Conservation (phyloP, 2,113 vertebrate species). For the Scatophagus argus region DNA sequence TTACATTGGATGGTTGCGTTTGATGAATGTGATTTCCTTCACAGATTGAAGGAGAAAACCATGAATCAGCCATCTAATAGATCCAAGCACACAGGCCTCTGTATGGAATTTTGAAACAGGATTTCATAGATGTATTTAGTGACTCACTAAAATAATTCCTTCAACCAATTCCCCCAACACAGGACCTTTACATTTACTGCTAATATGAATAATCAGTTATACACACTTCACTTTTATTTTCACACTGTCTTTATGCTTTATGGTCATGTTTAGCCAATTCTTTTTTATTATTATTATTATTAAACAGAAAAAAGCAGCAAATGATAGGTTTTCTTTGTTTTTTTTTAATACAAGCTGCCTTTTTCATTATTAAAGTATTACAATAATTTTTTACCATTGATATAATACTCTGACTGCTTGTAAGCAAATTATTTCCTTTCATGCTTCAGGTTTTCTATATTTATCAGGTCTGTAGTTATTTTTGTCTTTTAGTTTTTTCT, state of each 20-base stretch:
- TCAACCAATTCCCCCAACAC: not conserved
- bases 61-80: slow-evolving; percentile 59
- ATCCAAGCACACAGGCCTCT: slow-evolving; percentile 9
- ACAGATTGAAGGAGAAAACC: slow-evolving; percentile 44
- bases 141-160: slow-evolving; percentile 19
- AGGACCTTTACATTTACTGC: not conserved
- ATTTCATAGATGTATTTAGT: slow-evolving; percentile 24
- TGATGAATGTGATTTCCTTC: slow-evolving; percentile 60
- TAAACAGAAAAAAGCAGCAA: not conserved
- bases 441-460: not conserved
- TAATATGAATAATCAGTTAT: slow-evolving; percentile 43
- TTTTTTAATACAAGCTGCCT: not conserved
- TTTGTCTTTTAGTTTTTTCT: not conserved
- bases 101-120: slow-evolving; percentile 37
- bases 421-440: not conserved
- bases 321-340: not conserved
- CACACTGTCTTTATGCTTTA: not conserved
- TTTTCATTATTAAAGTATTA: not conserved
- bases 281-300: too few relatives aligned
- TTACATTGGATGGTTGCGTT: slow-evolving; percentile 63
- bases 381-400: not conserved
- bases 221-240: not conserved
- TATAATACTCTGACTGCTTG: not conserved
- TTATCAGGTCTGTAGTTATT: not conserved
- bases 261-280: not conserved